Base-by-base conservation (phyloP, 1,140 invertebrate species). In the Conus betulinus region DNA sequence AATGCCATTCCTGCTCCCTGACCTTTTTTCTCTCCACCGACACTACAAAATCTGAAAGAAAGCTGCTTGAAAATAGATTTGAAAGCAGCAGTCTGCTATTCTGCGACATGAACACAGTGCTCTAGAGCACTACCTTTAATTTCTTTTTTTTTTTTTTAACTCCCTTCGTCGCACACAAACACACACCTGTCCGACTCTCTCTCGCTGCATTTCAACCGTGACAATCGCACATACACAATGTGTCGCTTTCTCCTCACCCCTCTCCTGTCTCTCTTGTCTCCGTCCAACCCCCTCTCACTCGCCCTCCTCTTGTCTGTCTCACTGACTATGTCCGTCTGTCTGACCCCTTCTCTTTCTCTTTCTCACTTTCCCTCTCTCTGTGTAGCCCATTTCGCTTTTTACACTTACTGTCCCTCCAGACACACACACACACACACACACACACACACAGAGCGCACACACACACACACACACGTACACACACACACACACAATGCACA, bases 301-400 rank as follows among this genome's bases (percentile, higher is more conserved):
- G 13, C 52, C 25, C 84, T 67, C 53, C n/a, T n/a, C n/a, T n/a
- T n/a, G n/a, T n/a, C n/a, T n/a, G n/a, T n/a, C n/a, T n/a, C n/a
- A n/a, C n/a, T n/a, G n/a, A n/a, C n/a, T n/a, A n/a, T 39, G 39
- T 39, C 39, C 39, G 39, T 39, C 39, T 39, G 39, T 85, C 60
- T 57, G 0, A 2, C 84, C 60, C 53, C 11, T 5, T 85, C 60
- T 60, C 60, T 85, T 17, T 85, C 84, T 85, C 53, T 85, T 17
- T 85, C 60, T 85, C 84, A 63, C 53, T 87, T 71, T 63, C 63
- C 78, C 85, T 63, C 63, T 87, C 86, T 60, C 51, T 76, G 6
- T 81, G 5, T 25, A 52, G 15, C 10, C 39, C 76, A 55, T 51
- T 55, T 17, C 76, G 20, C 6, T n/a, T 87, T 87, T 52, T 74